Conservation (phyloP, 1,140 invertebrate species). For the Cephus cinctus region DNA sequence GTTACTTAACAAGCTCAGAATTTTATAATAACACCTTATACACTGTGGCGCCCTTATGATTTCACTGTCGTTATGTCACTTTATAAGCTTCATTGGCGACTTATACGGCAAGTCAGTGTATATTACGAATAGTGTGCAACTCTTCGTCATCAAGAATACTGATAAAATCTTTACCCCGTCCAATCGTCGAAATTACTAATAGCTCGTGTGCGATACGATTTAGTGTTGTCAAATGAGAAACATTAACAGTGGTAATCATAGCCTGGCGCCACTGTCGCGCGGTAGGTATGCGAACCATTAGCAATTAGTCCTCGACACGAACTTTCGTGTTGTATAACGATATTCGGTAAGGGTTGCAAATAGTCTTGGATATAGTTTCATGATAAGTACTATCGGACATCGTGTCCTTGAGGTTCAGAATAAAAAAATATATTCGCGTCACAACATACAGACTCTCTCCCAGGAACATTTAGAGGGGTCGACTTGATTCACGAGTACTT, state of each 20-base stretch:
- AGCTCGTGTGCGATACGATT: background rate
- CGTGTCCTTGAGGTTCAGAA: background rate
- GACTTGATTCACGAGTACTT: no score
- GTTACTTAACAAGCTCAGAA: no score
- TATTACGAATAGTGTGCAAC: no score
- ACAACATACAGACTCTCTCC: background rate
- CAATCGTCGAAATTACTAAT: background rate
- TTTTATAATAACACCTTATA: no score
- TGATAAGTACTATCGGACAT: no score
- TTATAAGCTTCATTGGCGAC: background rate
- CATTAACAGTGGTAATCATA: slow-evolving; percentile 6
- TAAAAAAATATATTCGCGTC: background rate
- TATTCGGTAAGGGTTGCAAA: no score
- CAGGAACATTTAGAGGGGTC: slow-evolving; percentile 8
- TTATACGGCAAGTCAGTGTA: background rate
- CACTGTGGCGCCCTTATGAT: no score
- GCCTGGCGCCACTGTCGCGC: background rate
- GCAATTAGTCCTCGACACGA: slow-evolving; percentile 2
- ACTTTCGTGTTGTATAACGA: slow-evolving; percentile 3
- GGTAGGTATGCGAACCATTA: background rate
- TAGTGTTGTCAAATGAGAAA: slow-evolving; percentile 1
- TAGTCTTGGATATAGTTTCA: no score
- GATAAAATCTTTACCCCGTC: background rate
- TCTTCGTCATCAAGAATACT: no score
- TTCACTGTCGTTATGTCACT: no score